These are phyloP conservation scores for Tychaedon coryphoeus DNA, from an alignment of 2,113 vertebrate genomes.

Conservation along the genomic window DNA sequence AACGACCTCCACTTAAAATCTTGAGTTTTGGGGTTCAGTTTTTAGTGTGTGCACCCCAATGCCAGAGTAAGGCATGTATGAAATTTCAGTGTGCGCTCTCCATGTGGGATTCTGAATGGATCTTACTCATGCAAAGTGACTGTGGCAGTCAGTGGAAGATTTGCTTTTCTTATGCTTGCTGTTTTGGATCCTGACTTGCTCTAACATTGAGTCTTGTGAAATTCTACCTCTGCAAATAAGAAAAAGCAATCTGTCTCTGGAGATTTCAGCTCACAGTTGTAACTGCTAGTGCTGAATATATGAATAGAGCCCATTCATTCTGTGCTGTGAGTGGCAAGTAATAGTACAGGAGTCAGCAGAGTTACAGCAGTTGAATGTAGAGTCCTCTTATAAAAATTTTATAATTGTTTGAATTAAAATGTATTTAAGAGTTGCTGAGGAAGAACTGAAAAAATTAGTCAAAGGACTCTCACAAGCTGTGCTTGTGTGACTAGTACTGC, in stretches of 20 bases:
- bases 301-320: conserved; percentile 34
- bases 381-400: background rate
- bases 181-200: background rate
- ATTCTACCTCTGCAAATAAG: conserved; percentile 14
- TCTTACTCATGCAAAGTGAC: background rate
- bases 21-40: background rate
- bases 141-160: background rate
- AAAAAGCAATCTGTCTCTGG: background rate
- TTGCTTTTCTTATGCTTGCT: background rate
- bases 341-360: background rate
- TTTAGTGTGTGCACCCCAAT: background rate
- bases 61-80: background rate
- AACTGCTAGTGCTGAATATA: background rate
- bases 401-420: background rate
- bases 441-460: background rate
- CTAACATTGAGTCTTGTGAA: conserved; percentile 6
- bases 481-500: background rate
- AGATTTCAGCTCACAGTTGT: background rate
- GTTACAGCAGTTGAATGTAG: background rate
- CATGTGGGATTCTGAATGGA: background rate
- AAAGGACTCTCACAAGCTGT: background rate
- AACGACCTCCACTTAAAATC: background rate
- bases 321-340: background rate
- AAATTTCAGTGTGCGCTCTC: background rate
- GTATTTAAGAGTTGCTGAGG: background rate